These are phyloP conservation scores for Lysandra coridon DNA, from an alignment of 2,888 invertebrate genomes.

Conservation along the genomic window DNA sequence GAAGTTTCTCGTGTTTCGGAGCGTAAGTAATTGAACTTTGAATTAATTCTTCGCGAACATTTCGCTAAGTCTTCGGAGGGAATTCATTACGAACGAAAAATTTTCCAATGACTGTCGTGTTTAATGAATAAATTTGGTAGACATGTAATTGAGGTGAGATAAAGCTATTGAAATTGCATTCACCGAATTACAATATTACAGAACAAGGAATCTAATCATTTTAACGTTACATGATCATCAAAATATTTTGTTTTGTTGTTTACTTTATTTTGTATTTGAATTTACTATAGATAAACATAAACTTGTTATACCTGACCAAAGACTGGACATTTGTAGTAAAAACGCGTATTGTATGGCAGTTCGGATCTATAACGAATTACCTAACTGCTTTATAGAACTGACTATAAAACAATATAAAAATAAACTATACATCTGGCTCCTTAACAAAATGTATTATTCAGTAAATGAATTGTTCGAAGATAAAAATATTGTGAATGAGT, in stretches of 20 bases:
- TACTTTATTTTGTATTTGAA: neutral
- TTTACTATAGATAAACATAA: no score
- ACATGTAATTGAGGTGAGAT: constrained; percentile 19
- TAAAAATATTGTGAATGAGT: no score
- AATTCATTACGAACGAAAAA: constrained; percentile 30
- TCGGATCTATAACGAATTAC: no score
- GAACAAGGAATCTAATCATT: neutral
- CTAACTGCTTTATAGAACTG: no score
- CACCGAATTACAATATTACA: neutral
- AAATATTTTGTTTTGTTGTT: neutral
- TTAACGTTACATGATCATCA: neutral
- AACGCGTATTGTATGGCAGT: no score
- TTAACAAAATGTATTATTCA: no score
- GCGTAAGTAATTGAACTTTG: constrained; percentile 44
- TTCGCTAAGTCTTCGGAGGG: constrained; percentile 14
- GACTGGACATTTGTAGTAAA: no score
- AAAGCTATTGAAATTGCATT: neutral
- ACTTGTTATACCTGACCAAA: no score
- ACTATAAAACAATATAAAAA: no score
- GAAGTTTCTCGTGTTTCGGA: constrained; percentile 43
- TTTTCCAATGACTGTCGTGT: neutral
- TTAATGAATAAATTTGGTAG: constrained; percentile 30
- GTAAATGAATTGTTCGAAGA: no score
- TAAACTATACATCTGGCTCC: no score
- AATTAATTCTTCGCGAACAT: constrained; percentile 35